phyloP scores from a whole-genome alignment of 2,888 invertebrate species.

The Lymantria monacha region DNA sequence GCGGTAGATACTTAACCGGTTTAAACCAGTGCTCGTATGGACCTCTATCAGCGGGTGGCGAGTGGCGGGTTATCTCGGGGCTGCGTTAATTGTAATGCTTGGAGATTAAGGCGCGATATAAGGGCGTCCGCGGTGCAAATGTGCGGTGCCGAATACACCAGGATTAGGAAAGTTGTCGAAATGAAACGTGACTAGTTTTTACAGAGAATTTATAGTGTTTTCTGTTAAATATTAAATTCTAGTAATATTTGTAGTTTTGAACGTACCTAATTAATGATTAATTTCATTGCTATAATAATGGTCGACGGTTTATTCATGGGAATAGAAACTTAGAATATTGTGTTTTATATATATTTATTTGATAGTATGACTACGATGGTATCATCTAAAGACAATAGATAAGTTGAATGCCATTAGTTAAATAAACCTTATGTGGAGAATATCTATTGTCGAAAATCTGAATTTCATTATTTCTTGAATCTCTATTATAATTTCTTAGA shows the following conservation, averaged over 20 bases:
- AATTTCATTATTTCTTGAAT: constrained; percentile 51
- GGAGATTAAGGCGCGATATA: constrained; percentile 74
- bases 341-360: no score
- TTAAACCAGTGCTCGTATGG: constrained; percentile 71
- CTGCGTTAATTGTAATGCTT: constrained; percentile 80
- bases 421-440: not conserved
- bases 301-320: no score
- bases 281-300: no score
- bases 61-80: constrained; percentile 77
- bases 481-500: constrained; percentile 66
- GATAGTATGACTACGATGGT: no score
- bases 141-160: constrained; percentile 33
- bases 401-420: no score
- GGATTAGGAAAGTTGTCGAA: constrained; percentile 50
- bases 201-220: constrained; percentile 24
- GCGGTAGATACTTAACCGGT: constrained; percentile 76
- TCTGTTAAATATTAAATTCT: not conserved
- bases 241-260: no score
- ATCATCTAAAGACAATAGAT: no score
- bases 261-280: no score
- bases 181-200: constrained; percentile 41
- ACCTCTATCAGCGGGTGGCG: constrained; percentile 80
- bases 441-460: not conserved
- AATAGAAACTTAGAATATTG: no score
- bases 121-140: constrained; percentile 45